Evolutionary conservation across 2,888 invertebrate species (phyloP).

Genomic region (Horisme vitalbata): DNA sequence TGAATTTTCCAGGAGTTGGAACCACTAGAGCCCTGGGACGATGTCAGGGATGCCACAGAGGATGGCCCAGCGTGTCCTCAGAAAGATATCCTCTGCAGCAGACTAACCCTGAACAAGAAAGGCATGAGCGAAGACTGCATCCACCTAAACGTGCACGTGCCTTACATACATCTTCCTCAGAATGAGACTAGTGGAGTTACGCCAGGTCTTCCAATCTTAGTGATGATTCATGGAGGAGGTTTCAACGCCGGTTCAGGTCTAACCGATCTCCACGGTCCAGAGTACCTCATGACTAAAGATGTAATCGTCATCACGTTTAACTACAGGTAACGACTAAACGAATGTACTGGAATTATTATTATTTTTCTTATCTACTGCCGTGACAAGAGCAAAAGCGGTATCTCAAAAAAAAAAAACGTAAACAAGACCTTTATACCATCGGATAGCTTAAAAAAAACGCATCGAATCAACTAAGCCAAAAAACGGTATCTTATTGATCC

Average conservation of each 20-base stretch:
- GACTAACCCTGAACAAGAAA: constrained; percentile 43
- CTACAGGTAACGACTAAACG: constrained; percentile 57
- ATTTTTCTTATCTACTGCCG: too few relatives aligned
- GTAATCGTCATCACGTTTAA: constrained; percentile 74
- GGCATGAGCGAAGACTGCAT: constrained; percentile 65
- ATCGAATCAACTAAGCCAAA: too few relatives aligned
- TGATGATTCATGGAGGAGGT: constrained; percentile 73
- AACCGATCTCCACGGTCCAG: constrained; percentile 65
- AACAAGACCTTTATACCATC: too few relatives aligned
- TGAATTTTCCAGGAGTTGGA: constrained; percentile 73
- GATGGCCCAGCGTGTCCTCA: constrained; percentile 85
- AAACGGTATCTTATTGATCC: too few relatives aligned
- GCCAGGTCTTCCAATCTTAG: constrained; percentile 57
- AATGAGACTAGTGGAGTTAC: constrained; percentile 2
- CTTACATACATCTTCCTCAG: constrained; percentile 44
- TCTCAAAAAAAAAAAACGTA: too few relatives aligned
- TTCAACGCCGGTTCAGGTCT: constrained; percentile 71
- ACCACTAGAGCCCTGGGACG: constrained; percentile 74
- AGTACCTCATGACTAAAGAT: constrained; percentile 59
- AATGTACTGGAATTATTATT: too few relatives aligned
- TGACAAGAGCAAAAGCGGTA: too few relatives aligned
- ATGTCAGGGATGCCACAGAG: constrained; percentile 75
- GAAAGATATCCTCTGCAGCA: constrained; percentile 66
- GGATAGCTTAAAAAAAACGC: too few relatives aligned
- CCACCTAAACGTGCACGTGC: constrained; percentile 67